Evolutionary conservation across 2,888 invertebrate species (phyloP).

Genomic region (Ischnus inquisitorius): DNA sequence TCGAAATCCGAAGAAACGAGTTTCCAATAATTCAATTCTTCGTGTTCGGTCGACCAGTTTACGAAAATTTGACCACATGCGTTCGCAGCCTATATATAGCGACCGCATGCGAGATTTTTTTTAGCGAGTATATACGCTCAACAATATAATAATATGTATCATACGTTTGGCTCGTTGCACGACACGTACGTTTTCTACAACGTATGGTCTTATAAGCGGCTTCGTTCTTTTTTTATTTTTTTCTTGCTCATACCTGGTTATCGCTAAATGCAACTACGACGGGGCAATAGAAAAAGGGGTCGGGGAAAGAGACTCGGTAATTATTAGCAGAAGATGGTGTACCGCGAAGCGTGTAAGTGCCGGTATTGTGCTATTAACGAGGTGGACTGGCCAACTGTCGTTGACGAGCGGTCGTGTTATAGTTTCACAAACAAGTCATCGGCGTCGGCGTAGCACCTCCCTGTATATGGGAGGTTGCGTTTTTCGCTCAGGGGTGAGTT

Average conservation of each 20-base stretch:
- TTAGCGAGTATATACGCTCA: not conserved
- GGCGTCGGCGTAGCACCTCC: not conserved
- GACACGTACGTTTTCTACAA: not conserved
- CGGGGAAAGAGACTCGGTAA: conserved; percentile 29
- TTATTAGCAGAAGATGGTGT: conserved; percentile 46
- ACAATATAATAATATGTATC: not conserved
- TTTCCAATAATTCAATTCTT: too few species aligned
- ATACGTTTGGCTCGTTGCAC: not conserved
- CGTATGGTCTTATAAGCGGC: conserved; percentile 40
- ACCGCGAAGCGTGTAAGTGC: conserved; percentile 23
- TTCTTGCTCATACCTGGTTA: conserved; percentile 34
- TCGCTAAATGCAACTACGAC: conserved; percentile 18
- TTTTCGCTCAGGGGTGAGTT: conserved; percentile 50
- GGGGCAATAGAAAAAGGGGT: not conserved
- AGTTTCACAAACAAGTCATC: conserved; percentile 27
- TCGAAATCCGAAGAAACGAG: too few species aligned
- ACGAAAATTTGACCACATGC: too few species aligned
- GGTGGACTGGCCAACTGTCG: conserved; percentile 65
- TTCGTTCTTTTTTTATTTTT: conserved; percentile 11
- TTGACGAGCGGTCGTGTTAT: conserved; percentile 42
- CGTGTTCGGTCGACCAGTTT: too few species aligned
- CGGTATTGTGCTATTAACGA: conserved; percentile 62
- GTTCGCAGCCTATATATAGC: not conserved
- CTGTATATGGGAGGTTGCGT: not conserved
- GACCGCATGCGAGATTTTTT: conserved; percentile 1